Evolutionary conservation across 2,888 invertebrate genomes (phyloP).

Genomic region (Pecten maximus): DNA sequence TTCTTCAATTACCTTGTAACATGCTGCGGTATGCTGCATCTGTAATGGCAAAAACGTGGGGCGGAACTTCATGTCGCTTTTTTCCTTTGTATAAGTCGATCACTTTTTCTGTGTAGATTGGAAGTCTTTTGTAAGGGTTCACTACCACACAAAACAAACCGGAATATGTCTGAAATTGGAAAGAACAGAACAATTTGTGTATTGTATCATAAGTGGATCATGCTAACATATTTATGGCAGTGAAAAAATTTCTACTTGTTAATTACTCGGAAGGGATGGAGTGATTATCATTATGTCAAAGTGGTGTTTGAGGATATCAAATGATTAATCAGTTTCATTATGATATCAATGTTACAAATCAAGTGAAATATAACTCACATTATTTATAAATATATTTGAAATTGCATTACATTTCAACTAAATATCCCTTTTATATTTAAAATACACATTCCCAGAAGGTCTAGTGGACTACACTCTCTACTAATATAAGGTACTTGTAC

Average conservation of each 20-base stretch:
- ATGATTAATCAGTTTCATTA: no score
- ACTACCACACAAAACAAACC: conserved; percentile 99
- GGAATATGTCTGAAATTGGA: conserved; percentile 95
- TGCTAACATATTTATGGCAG: background rate
- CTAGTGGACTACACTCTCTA: no score
- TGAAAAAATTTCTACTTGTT: no score
- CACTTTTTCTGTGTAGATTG: conserved; percentile 99
- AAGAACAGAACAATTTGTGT: no score
- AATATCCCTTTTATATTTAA: no score
- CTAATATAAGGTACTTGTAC: background rate
- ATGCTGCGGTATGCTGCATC: conserved; percentile 99
- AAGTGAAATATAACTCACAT: no score
- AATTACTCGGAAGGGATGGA: background rate
- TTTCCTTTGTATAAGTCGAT: conserved; percentile 99
- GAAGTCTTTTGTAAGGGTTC: conserved; percentile 99
- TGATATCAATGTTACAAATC: no score
- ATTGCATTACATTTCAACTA: no score
- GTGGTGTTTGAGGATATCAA: no score
- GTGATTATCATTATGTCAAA: background rate
- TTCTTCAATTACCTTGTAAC: conserved; percentile 93
- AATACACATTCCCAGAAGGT: background rate
- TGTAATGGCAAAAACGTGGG: conserved; percentile 99
- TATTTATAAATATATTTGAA: no score
- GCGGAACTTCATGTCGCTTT: conserved; percentile 99
- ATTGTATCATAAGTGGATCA: no score